Percentiles rank a stretch among this genome's conserved stretches.
These are phyloP conservation scores for Circaetus cinerascens DNA, from an alignment of 2,113 vertebrate species.

Conservation along the genomic window DNA sequence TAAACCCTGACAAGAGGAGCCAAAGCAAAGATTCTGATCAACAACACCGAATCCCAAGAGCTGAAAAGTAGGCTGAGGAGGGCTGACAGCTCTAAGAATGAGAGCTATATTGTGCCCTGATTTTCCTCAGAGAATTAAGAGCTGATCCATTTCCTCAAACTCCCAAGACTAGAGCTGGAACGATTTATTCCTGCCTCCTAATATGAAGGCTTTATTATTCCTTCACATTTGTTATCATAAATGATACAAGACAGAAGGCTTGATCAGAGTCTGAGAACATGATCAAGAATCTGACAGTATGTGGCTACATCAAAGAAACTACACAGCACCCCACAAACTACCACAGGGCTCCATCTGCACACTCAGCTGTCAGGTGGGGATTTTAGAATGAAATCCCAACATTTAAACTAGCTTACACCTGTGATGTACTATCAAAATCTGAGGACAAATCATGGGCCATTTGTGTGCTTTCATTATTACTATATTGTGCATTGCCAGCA, in stretches of 20 bases:
- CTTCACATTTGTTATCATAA: conserved; percentile 20
- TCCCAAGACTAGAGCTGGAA: not conserved
- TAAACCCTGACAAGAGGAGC: not conserved
- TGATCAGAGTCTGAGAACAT: conserved; percentile 33
- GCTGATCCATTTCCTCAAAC: not conserved
- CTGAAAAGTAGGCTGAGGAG: not conserved
- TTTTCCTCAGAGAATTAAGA: not conserved
- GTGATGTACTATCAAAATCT: not conserved
- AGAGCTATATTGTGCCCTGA: not conserved
- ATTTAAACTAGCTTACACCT: not conserved
- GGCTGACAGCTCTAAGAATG: not conserved
- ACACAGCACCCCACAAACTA: not conserved
- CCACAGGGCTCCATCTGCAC: conserved; percentile 36
- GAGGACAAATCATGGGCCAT: not conserved
- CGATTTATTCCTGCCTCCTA: not conserved
- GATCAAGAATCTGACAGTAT: conserved; percentile 27
- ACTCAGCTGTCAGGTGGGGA: not conserved
- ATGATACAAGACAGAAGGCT: conserved; percentile 22
- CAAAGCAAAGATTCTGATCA: not conserved
- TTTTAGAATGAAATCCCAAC: not conserved
- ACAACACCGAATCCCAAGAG: not conserved
- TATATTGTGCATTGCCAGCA: not conserved
- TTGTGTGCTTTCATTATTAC: not conserved
- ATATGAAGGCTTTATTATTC: conserved; percentile 4
- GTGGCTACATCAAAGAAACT: not conserved